Conservation (phyloP, 2,113 vertebrate genomes). For the Ammodytes dubius region DNA sequence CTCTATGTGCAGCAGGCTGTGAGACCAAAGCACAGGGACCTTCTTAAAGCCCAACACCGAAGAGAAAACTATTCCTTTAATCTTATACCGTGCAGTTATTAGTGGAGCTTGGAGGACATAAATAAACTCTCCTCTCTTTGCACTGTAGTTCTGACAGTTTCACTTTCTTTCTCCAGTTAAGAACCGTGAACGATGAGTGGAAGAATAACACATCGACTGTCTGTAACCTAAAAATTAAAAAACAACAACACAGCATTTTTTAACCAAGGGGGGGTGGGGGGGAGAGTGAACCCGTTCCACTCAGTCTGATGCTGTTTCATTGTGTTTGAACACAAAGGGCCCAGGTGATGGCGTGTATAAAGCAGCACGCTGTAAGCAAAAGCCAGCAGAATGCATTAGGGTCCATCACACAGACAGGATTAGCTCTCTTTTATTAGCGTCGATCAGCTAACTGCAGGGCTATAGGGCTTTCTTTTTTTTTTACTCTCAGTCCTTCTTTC, state of each 20-base stretch:
- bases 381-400: constrained; percentile 43
- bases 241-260: constrained; percentile 16
- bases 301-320: constrained; percentile 38
- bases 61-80: background rate
- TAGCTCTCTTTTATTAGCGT: constrained; percentile 75
- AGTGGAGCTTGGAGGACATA: no score
- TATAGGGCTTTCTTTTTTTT: constrained; percentile 40
- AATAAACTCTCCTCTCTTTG: background rate
- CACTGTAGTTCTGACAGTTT: constrained; percentile 4
- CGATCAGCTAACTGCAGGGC: constrained; percentile 70
- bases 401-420: constrained; percentile 70
- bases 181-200: background rate
- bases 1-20: no score
- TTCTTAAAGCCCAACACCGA: no score
- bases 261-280: background rate
- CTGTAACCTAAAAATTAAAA: constrained; percentile 1
- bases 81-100: no score
- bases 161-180: background rate
- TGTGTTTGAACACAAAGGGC: constrained; percentile 65
- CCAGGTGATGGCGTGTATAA: constrained; percentile 61
- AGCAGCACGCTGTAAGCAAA: constrained; percentile 51
- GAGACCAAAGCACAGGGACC: no score
- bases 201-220: background rate
- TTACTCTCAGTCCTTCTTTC: constrained; percentile 55
- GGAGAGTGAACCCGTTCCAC: constrained; percentile 31